Conservation (phyloP, 2,888 invertebrate species). For the Noctua fimbriata region DNA sequence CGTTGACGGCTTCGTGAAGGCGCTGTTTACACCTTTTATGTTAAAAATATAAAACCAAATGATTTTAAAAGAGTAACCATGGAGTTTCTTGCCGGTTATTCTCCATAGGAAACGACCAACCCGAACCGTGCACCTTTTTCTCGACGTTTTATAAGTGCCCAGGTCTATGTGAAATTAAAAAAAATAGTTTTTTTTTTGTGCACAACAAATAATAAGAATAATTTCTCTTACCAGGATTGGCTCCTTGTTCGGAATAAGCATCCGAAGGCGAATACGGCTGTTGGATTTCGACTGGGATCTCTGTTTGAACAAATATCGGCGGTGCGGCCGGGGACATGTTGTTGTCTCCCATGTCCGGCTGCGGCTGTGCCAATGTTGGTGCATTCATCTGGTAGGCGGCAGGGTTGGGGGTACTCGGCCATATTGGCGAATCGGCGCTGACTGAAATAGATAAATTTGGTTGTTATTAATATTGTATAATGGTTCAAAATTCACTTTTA, state of each 20-base stretch:
- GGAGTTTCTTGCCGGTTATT: too few species aligned
- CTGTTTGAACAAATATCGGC: conserved; percentile 61
- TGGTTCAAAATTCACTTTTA: not conserved
- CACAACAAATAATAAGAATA: too few species aligned
- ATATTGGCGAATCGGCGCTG: conserved; percentile 48
- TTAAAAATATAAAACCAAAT: too few species aligned
- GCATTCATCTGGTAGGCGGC: not conserved
- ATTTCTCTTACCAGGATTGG: conserved; percentile 43
- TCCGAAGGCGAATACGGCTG: conserved; percentile 80
- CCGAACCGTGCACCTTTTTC: too few species aligned
- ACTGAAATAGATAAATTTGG: conserved; percentile 38
- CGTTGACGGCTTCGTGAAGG: too few species aligned
- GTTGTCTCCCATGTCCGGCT: not conserved
- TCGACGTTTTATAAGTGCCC: too few species aligned
- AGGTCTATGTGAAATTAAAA: too few species aligned
- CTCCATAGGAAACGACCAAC: too few species aligned
- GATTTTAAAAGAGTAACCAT: too few species aligned
- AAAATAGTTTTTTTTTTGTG: too few species aligned
- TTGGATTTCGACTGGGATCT: conserved; percentile 32
- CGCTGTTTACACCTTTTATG: too few species aligned
- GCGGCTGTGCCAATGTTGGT: conserved; percentile 10
- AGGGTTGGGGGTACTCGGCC: conserved; percentile 36
- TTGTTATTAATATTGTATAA: not conserved
- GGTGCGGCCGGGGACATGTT: not conserved
- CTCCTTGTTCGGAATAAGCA: conserved; percentile 67